These are phyloP conservation scores for Saccostrea cuccullata DNA, from an alignment of 1,140 invertebrate genomes.

Conservation along the genomic window DNA sequence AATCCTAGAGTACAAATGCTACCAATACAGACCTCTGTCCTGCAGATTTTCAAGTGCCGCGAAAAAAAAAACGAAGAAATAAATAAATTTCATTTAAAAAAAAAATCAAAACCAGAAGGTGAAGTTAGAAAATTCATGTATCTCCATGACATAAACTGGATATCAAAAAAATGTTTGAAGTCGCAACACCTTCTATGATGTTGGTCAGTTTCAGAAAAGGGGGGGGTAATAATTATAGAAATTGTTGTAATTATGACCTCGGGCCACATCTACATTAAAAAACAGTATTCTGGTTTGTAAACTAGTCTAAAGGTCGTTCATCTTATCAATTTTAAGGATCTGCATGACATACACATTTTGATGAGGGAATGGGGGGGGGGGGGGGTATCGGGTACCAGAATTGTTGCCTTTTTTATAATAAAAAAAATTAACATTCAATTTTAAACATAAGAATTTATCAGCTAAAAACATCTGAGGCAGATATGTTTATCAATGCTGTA, in stretches of 20 bases:
- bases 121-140: too few species aligned
- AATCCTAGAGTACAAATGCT: background rate
- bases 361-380: too few species aligned
- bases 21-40: background rate
- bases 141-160: background rate
- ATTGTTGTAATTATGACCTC: background rate
- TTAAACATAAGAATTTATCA: too few species aligned
- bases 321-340: too few species aligned
- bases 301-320: background rate
- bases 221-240: background rate
- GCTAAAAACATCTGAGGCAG: too few species aligned
- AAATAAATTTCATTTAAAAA: too few species aligned
- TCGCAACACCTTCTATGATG: background rate
- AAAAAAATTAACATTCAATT: too few species aligned
- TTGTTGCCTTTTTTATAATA: too few species aligned
- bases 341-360: too few species aligned
- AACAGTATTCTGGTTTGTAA: background rate
- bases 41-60: background rate
- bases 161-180: background rate
- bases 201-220: background rate
- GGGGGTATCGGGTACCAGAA: too few species aligned
- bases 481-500: too few species aligned
- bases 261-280: background rate
- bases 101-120: too few species aligned
- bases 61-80: background rate